Conservation (phyloP, 2,113 vertebrate species). For the Rhinopomastus cyanomelas region DNA sequence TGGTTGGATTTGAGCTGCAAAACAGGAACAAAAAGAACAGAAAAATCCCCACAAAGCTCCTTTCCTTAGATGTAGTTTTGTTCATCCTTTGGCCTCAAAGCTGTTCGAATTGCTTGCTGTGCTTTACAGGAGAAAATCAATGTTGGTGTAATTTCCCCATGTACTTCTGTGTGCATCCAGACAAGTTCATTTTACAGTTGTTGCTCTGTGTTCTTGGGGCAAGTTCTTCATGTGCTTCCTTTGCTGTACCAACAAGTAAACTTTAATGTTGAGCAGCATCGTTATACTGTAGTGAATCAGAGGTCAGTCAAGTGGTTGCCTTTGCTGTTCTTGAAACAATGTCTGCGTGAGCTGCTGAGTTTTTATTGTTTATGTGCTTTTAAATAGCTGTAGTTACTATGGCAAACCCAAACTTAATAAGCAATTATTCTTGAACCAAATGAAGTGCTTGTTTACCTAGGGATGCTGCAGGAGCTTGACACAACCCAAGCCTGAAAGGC, state of each 20-base stretch:
- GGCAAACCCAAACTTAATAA: neutral
- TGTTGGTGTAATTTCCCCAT: neutral
- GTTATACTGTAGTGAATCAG: neutral
- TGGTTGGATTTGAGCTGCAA: neutral
- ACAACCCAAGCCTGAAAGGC: accelerated
- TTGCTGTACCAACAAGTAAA: neutral
- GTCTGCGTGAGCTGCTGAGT: neutral
- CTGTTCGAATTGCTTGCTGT: neutral
- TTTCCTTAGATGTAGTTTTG: neutral
- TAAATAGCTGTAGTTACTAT: neutral
- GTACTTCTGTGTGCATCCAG: neutral
- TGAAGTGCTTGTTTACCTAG: neutral
- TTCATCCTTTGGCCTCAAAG: neutral
- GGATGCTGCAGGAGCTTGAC: neutral
- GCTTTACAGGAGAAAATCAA: neutral
- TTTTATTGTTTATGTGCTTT: neutral
- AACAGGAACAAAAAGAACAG: neutral
- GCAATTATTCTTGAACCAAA: neutral
- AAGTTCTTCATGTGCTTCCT: neutral
- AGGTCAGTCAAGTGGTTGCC: neutral
- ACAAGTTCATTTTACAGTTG: neutral
- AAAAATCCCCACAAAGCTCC: neutral
- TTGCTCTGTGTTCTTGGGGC: accelerated
- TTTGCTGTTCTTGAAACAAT: neutral
- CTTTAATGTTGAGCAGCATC: accelerated